phyloP scores from a whole-genome alignment of 2,888 invertebrate genomes.

The Catocala fraxini region DNA sequence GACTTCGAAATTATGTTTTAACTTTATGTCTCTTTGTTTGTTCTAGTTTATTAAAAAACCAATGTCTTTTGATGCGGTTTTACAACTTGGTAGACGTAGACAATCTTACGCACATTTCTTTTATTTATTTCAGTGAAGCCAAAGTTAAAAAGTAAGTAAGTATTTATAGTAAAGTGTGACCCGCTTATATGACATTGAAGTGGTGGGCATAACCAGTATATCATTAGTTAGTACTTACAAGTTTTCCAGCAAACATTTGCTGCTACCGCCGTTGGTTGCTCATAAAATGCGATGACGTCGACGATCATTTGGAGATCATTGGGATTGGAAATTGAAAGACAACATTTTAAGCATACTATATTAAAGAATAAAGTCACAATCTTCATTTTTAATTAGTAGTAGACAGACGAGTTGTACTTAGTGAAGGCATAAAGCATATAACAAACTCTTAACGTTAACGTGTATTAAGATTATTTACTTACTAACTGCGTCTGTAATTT shows the following conservation, averaged over 20 bases:
- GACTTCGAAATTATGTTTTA: too few species aligned
- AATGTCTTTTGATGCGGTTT: too few species aligned
- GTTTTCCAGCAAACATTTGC: slow-evolving; percentile 64
- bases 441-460: not conserved
- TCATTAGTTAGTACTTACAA: too few species aligned
- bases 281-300: slow-evolving; percentile 61
- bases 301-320: slow-evolving; percentile 58
- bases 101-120: too few species aligned
- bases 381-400: slow-evolving; percentile 27
- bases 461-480: slow-evolving; percentile 21
- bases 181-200: too few species aligned
- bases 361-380: slow-evolving; percentile 21
- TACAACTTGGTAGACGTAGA: too few species aligned
- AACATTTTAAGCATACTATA: slow-evolving; percentile 23
- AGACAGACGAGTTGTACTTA: not conserved
- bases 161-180: too few species aligned
- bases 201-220: too few species aligned
- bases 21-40: too few species aligned
- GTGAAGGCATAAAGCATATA: not conserved
- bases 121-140: too few species aligned
- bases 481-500: slow-evolving; percentile 13
- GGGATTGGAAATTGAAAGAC: slow-evolving; percentile 30
- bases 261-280: slow-evolving; percentile 61
- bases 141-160: too few species aligned
- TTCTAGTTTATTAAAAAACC: too few species aligned